Conservation (phyloP, 2,888 invertebrate genomes). For the Helleia helle region DNA sequence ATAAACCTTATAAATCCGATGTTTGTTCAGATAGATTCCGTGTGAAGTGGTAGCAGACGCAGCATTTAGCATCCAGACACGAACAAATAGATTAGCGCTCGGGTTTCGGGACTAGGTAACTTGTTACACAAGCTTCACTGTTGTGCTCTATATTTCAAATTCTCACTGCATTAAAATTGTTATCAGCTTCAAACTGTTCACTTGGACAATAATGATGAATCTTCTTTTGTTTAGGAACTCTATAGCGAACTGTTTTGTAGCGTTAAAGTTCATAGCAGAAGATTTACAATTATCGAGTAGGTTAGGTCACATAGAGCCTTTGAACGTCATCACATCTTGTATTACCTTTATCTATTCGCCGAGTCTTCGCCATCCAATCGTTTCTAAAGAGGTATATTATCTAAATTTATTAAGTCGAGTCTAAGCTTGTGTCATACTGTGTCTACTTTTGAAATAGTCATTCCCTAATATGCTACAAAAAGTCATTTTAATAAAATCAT, state of each 20-base stretch:
- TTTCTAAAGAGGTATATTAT: too few species aligned
- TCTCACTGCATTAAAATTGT: neutral
- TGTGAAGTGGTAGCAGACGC: slow-evolving; percentile 10
- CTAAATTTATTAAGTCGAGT: too few species aligned
- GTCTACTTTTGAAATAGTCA: slow-evolving; percentile 16
- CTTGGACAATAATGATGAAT: too few species aligned
- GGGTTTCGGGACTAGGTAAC: slow-evolving; percentile 18
- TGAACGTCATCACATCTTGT: too few species aligned
- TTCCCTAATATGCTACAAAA: slow-evolving; percentile 28
- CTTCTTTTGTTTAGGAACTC: too few species aligned
- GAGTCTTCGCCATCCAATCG: too few species aligned
- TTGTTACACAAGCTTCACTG: slow-evolving; percentile 11
- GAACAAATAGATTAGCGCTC: slow-evolving; percentile 19
- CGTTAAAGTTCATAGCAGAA: too few species aligned
- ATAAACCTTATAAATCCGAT: neutral
- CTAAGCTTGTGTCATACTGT: slow-evolving; percentile 15
- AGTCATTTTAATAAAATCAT: slow-evolving; percentile 34
- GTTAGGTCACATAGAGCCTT: too few species aligned
- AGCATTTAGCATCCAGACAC: slow-evolving; percentile 16
- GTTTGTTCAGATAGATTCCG: neutral
- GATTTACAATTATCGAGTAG: too few species aligned
- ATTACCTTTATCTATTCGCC: too few species aligned
- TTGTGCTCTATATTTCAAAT: neutral
- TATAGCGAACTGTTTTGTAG: too few species aligned
- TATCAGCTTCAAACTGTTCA: too few species aligned